phyloP scores from a whole-genome alignment of 2,888 invertebrate genomes.

The Glaucopsyche alexis region DNA sequence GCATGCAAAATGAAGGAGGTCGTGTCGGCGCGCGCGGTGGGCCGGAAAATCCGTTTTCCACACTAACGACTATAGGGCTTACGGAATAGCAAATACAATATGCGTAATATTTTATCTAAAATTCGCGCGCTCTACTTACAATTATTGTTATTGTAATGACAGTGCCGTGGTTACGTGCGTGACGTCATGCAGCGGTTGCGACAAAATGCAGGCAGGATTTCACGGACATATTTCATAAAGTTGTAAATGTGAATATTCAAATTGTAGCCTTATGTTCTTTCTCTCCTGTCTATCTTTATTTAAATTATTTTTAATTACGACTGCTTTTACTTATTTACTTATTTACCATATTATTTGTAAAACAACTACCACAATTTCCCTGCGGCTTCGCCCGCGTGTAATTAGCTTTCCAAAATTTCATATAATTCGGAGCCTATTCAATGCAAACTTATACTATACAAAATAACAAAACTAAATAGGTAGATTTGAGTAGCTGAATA shows the following conservation, averaged over 20 bases:
- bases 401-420: too few relatives aligned
- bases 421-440: too few relatives aligned
- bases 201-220: neutral
- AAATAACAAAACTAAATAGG: neutral
- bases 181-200: neutral
- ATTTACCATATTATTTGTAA: too few relatives aligned
- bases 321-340: too few relatives aligned
- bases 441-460: too few relatives aligned
- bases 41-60: constrained; percentile 39
- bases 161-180: neutral
- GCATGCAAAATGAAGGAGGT: constrained; percentile 34
- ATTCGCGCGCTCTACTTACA: neutral
- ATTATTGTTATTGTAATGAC: neutral
- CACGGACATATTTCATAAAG: neutral
- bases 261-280: too few relatives aligned
- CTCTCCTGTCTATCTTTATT: too few relatives aligned
- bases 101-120: constrained; percentile 25
- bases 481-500: neutral
- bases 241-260: neutral
- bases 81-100: constrained; percentile 29
- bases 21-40: constrained; percentile 34
- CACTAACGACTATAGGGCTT: constrained; percentile 37
- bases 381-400: too few relatives aligned
- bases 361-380: too few relatives aligned
- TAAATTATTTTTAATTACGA: too few relatives aligned